Evolutionary conservation across 2,888 invertebrate genomes (phyloP).

Genomic region (Aelia acuminata): DNA sequence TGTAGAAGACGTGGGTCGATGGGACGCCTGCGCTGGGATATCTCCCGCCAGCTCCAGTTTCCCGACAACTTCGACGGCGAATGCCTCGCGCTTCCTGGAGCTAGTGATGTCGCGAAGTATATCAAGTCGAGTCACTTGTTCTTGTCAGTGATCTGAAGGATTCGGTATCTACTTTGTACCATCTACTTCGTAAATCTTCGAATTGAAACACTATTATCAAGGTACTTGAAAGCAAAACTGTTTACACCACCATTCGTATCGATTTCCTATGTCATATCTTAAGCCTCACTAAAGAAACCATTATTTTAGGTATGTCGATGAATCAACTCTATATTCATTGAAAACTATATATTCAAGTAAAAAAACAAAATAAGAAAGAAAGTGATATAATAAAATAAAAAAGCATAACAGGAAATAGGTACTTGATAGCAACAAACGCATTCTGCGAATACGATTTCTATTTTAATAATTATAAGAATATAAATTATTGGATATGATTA

Average conservation of each 20-base stretch:
- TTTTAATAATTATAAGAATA: too few relatives aligned
- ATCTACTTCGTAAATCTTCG: background rate
- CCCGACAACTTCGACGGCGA: background rate
- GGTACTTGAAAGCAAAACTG: background rate
- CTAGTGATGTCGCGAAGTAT: constrained; percentile 2
- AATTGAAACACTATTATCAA: background rate
- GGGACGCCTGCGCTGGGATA: background rate
- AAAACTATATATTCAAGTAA: too few relatives aligned
- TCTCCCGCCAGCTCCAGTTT: constrained; percentile 14
- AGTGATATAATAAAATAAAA: too few relatives aligned
- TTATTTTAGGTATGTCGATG: background rate
- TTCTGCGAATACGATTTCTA: too few relatives aligned
- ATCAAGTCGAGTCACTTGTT: background rate
- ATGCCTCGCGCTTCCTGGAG: background rate
- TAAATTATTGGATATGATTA: too few relatives aligned
- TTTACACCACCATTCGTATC: background rate
- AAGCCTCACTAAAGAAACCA: background rate
- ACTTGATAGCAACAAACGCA: too few relatives aligned
- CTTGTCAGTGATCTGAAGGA: background rate
- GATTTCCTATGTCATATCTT: background rate
- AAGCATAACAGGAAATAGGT: too few relatives aligned
- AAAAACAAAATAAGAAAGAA: too few relatives aligned
- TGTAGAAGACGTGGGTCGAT: background rate
- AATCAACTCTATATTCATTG: too few relatives aligned
- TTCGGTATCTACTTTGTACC: background rate